A percentile compares a stretch with the other conserved stretches of the same genome.
Conservation (phyloP, 2,113 vertebrate species). For the Cichladusa arquata region DNA sequence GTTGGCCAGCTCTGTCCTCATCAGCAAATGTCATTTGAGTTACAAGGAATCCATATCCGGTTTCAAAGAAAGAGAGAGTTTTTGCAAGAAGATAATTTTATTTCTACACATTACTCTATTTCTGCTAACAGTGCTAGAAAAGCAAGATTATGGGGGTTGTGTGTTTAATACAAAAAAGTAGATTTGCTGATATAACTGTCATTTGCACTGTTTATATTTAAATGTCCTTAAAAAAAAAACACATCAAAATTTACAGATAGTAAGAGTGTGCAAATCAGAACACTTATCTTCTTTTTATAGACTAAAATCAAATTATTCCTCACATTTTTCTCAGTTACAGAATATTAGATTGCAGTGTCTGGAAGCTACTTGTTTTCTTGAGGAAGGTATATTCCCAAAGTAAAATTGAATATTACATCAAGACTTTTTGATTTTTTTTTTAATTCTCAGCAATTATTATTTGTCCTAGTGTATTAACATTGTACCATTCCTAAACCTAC, state of each 20-base stretch:
- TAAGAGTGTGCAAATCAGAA: slow-evolving; percentile 66
- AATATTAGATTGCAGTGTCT: slow-evolving; percentile 65
- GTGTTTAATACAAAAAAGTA: slow-evolving; percentile 28
- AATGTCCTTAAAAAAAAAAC: slow-evolving; percentile 64
- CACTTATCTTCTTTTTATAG: slow-evolving; percentile 73
- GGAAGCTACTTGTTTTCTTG: slow-evolving; percentile 51
- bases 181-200: slow-evolving; percentile 73
- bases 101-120: not conserved
- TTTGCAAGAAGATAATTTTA: not conserved
- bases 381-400: slow-evolving; percentile 55
- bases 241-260: slow-evolving; percentile 58
- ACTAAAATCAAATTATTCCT: slow-evolving; percentile 67
- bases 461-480: not conserved
- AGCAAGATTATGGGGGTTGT: not conserved
- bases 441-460: not conserved
- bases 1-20: not conserved
- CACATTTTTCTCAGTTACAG: slow-evolving; percentile 70
- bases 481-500: not conserved
- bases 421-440: not conserved
- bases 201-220: slow-evolving; percentile 76
- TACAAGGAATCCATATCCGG: not conserved
- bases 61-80: not conserved
- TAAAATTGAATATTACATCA: slow-evolving; percentile 24
- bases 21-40: not conserved
- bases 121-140: slow-evolving; percentile 22